Percentiles rank a stretch among this genome's conserved stretches.
Evolutionary conservation across 2,113 vertebrate species (phyloP).

Genomic region (Ia io): DNA sequence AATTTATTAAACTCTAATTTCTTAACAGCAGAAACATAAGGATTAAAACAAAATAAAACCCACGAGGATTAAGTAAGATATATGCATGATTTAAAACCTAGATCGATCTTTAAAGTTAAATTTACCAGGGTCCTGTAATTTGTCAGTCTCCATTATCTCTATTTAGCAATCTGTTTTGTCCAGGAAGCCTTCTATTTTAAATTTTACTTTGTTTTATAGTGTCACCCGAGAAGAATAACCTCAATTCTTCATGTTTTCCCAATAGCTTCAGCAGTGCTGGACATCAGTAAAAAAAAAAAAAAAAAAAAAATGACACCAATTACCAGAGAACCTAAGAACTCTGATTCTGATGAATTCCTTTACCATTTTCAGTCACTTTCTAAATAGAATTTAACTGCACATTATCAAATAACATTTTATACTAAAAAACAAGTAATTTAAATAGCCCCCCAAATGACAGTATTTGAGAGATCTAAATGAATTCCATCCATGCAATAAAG

Average conservation of each 20-base stretch:
- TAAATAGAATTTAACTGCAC: constrained; percentile 30
- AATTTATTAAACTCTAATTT: constrained; percentile 44
- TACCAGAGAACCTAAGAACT: constrained; percentile 22
- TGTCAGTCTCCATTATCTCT: neutral
- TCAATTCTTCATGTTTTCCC: constrained; percentile 36
- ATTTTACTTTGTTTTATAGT: constrained; percentile 34
- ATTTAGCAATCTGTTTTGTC: constrained; percentile 30
- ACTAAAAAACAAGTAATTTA: constrained; percentile 22
- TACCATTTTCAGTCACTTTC: neutral
- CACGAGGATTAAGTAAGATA: neutral
- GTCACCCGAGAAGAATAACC: neutral
- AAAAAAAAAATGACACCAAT: neutral
- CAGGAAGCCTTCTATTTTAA: constrained; percentile 37
- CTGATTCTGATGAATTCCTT: neutral
- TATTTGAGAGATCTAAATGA: constrained; percentile 17
- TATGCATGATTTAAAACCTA: constrained; percentile 40
- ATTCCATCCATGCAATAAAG: constrained; percentile 14
- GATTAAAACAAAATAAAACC: neutral
- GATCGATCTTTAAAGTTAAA: constrained; percentile 27
- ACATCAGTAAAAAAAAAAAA: neutral
- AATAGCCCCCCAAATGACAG: constrained; percentile 6
- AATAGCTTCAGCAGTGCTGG: neutral
- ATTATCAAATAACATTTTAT: constrained; percentile 33
- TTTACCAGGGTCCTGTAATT: neutral
- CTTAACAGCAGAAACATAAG: constrained; percentile 30